Base-by-base conservation (phyloP, 2,113 vertebrate genomes). In the Stegastes partitus region DNA sequence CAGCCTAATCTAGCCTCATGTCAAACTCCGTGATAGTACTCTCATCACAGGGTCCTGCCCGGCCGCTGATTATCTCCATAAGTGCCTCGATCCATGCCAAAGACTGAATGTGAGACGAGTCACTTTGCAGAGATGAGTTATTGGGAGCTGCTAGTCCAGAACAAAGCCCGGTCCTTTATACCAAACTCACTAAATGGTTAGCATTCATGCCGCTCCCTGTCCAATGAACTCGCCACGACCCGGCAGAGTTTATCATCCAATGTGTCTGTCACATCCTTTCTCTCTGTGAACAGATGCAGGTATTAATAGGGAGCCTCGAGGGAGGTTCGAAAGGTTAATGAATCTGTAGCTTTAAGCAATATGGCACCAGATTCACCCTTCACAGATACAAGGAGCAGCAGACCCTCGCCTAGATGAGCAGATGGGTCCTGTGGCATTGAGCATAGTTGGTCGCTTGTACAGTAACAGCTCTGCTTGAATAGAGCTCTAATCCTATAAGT, bases 311-410 rank as follows among this genome's bases (percentile, higher is more conserved):
- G 66, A 81, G 73, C 77, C 85, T 80, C 54, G 0, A 42, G 86
- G 79, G 81, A 71, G 68, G 77, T 79, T 74, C 3, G 37, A 69
- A 77, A 91, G 91, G 89, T 92, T 92, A 92, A 93, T 91, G 85
- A 91, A 90, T 88, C 84, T 77, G 72, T 86, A 68, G 77, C 90
- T 87, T 86, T 76, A 87, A 86, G 87, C 90, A 93, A 90, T 90
- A 92, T 89, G 91, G 88, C 83, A 79, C 75, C 89, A 85, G 80
- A 86, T 84, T 84, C 82, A 55, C 50, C 73, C 83, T 81, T 75
- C 68, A 64, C 31, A 59, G 67, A 82, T 64, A 85, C 77, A 73
- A 58, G 75, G 71, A 74, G 75, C 86, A 61, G 81, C 87, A 85
- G 79, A 77, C 72, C 74, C 49, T 70, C 44, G 63, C 51, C 62